phyloP scores from a whole-genome alignment of 2,113 vertebrate species.

The Proteles cristata region DNA sequence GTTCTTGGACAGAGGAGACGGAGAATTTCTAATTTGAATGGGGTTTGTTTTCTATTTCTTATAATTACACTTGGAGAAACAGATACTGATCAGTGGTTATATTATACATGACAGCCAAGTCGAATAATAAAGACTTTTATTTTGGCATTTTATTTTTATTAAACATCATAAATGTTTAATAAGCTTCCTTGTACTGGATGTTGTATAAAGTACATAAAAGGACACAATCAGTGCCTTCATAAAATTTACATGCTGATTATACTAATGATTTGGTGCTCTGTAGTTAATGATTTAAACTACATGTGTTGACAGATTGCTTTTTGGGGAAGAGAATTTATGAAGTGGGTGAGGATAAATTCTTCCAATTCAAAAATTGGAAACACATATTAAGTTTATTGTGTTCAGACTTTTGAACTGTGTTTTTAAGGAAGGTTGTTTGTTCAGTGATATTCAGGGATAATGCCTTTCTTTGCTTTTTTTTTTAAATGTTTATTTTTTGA shows the following conservation, averaged over 20 bases:
- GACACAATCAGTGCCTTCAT: neutral
- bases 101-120: slow-evolving; percentile 11
- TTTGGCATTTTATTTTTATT: slow-evolving; percentile 51
- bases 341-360: neutral
- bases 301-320: slow-evolving; percentile 21
- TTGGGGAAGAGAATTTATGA: slow-evolving; percentile 42
- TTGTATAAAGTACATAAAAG: slow-evolving; percentile 56
- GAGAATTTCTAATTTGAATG: slow-evolving; percentile 43
- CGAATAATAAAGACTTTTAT: slow-evolving; percentile 56
- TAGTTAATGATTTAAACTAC: slow-evolving; percentile 54
- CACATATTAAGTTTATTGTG: neutral
- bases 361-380: neutral
- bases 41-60: slow-evolving; percentile 47
- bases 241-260: slow-evolving; percentile 61
- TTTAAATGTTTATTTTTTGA: neutral
- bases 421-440: slow-evolving; percentile 21
- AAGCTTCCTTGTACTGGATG: neutral
- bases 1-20: slow-evolving; percentile 57
- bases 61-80: slow-evolving; percentile 38
- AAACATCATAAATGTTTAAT: slow-evolving; percentile 60
- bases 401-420: neutral
- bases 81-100: slow-evolving; percentile 48
- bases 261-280: slow-evolving; percentile 36
- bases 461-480: neutral
- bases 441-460: neutral